Base-by-base conservation (phyloP, 2,888 invertebrate species). In the Acronicta aceris region DNA sequence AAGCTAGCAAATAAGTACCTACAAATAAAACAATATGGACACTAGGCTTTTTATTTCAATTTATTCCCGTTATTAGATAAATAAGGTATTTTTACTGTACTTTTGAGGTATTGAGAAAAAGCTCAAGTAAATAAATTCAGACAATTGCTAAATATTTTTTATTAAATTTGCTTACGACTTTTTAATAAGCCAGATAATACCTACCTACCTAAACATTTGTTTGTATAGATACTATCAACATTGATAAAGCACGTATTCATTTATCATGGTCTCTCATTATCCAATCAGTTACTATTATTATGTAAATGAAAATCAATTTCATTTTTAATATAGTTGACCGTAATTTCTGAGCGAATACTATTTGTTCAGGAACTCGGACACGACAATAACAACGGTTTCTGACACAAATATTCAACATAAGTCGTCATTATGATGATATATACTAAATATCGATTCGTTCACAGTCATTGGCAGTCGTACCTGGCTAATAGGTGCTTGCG, bases 391-490 rank as follows among this genome's bases (percentile, higher is more conserved):
- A 69, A 62, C 59, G 49, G 59, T 70, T 63, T 80, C 63, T 82
- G 87, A 84, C 86, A 85, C 81, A 84, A 84, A 86, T 83, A 83
- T 78, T 74, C 58, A 33, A 72, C 82, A 89, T 89, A 88, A 88
- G 83, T 89, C 79, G 72, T 86, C 81, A 85, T 88, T 89, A 87
- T 72, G 81, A 78, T 81, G 68, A 82, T 87, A 87, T 85, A 86
- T 84, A 84, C 71, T 77, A 74, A 84, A 78, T 82, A 82, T 85
- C 76, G 80, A 85, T 82, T 83, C 79, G 84, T 84, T 87, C 74
- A 77, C 78, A 84, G 76, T 79, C 82, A 85, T 83, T 85, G 78
- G 81, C 77, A 78, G 76, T 71, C 66, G 61, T 71, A 67, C 27
- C 16, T 5, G 27, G 45, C 81, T 84, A 86, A 87, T 87, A 78